Evolutionary conservation across 2,888 invertebrate species (phyloP).

Genomic region (Dicyrtomina minuta): DNA sequence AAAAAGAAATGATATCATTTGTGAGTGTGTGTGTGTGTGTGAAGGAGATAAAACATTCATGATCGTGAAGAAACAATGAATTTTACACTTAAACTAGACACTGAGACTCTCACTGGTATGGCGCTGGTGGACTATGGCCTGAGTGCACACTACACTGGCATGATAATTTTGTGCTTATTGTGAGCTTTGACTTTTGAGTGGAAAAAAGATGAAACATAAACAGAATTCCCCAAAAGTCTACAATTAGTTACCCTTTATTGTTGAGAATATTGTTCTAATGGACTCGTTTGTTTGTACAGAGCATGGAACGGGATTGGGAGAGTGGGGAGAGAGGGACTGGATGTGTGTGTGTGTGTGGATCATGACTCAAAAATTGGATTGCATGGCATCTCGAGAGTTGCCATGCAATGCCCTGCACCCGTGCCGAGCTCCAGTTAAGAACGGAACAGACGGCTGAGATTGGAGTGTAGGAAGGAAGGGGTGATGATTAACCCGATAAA

Average conservation of each 20-base stretch:
- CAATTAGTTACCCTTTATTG: slow-evolving; percentile 5
- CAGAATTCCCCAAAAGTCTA: not conserved
- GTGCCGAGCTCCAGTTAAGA: slow-evolving; percentile 22
- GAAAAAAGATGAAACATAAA: not conserved
- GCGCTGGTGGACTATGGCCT: too few relatives aligned
- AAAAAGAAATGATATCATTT: too few relatives aligned
- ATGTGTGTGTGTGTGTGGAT: not conserved
- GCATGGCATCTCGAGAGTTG: slow-evolving; percentile 15
- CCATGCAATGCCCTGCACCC: slow-evolving; percentile 23
- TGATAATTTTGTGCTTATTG: not conserved
- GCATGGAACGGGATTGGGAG: not conserved
- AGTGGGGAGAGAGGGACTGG: not conserved
- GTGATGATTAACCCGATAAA: slow-evolving; percentile 35
- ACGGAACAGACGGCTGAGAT: slow-evolving; percentile 32
- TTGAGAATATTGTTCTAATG: not conserved
- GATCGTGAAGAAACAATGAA: too few relatives aligned
- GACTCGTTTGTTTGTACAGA: not conserved
- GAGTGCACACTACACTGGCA: too few relatives aligned
- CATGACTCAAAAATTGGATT: slow-evolving; percentile 18
- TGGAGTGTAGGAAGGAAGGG: slow-evolving; percentile 26
- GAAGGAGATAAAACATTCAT: not conserved
- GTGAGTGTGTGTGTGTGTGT: not conserved
- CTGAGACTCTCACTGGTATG: too few relatives aligned
- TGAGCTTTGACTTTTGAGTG: not conserved
- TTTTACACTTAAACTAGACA: too few relatives aligned